Base-by-base conservation (phyloP, 2,113 vertebrate species). In the Rhegmatorhina hoffmannsi region DNA sequence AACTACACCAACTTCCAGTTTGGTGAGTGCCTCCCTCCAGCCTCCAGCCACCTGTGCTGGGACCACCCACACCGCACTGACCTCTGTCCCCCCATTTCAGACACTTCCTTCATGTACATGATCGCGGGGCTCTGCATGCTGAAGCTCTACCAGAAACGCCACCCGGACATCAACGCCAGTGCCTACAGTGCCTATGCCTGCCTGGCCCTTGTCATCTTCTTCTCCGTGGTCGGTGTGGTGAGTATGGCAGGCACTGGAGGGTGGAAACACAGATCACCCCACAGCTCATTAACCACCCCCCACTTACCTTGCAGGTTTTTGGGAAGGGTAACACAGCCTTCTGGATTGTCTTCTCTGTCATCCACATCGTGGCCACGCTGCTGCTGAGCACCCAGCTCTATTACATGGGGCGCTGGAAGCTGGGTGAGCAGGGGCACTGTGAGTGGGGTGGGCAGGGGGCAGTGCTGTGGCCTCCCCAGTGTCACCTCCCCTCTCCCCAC, bases 1-100 rank as follows among this genome's bases (percentile, higher is more conserved):
- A 99, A 99, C 97, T 99, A 99, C 91, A 99, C 99, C 94, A 99
- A 99, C 96, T 99, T 99, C 96, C 99, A 99, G 98, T 99, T 99
- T 1, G 99, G 99, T 99, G 92, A 97, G 98, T 77, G 34, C 2
- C 28, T 16, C 49, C 49, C 18, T 17, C 50, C 0, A 0, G 7
- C 3, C 9, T 17, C 4, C 12, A 3, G 0, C 14, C 1, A 1
- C 20, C 38, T 4, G 0, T 6, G 0, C 13, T 0, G 0, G 36
- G 47, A n/a, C 21, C 2, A 1, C 40, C 50, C 52, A 18, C 1
- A 0, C 50, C 52, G 11, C 3, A 2, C 79, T 86, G 13, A 88
- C n/a, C 2, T 0, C 81, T 4, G 13, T 12, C 11, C 3, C 74
- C 40, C 59, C 7, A 29, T 55, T 7, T 1, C 97, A 99, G 99